phyloP scores from a whole-genome alignment of 2,797 vertebrate species.

The Strix occidentalis region DNA sequence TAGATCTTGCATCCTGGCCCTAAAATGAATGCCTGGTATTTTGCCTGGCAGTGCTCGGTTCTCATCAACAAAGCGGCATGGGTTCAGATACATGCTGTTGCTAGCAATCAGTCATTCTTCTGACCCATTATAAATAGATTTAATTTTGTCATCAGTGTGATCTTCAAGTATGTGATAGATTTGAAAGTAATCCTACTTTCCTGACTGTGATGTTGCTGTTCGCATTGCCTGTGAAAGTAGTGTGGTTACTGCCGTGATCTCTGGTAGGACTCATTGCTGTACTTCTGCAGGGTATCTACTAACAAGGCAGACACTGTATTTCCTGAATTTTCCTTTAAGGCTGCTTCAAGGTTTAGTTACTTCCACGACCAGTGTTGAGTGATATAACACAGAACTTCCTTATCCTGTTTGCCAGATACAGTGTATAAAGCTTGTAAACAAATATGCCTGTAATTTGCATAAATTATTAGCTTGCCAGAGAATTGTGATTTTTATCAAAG shows the following conservation, averaged over 20 bases:
- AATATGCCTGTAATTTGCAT: conserved; percentile 24
- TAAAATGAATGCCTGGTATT: background rate
- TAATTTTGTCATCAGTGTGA: background rate
- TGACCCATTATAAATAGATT: background rate
- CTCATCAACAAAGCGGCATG: background rate
- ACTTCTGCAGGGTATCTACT: background rate
- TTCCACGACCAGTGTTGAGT: background rate
- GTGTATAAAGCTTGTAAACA: background rate
- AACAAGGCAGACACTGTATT: background rate
- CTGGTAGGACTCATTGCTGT: background rate
- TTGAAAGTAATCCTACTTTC: background rate
- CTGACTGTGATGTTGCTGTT: background rate
- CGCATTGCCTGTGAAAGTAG: background rate
- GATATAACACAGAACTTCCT: background rate
- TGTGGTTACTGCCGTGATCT: background rate
- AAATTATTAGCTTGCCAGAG: background rate
- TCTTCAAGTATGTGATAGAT: background rate
- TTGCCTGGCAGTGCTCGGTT: background rate
- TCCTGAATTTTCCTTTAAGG: background rate
- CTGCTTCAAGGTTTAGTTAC: background rate
- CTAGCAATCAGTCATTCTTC: background rate
- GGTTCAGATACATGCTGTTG: background rate
- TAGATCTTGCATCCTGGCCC: background rate
- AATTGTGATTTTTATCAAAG: conserved; percentile 26
- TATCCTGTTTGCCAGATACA: background rate